Base-by-base conservation (phyloP, 2,113 vertebrate species). In the Abramis brama region DNA sequence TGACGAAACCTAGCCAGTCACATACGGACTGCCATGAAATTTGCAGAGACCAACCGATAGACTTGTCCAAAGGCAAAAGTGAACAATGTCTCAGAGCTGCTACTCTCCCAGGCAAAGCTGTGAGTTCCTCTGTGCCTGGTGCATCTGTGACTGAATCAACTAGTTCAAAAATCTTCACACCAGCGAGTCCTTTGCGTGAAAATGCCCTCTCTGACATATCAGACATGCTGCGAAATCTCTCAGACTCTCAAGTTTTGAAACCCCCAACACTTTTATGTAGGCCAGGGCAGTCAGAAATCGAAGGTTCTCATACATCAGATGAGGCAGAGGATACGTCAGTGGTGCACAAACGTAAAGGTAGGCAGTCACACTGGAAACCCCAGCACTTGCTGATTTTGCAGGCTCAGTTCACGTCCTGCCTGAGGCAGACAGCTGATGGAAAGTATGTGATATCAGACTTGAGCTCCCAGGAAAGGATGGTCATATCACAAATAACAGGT, bases 341-440 rank as follows among this genome's bases (percentile, higher is more conserved):
- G 21, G 96, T 97, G 57, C 97, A 99, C 93, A 99, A 98, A 92
- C 96, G 98, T 88, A 99, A 99, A 92, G 98, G 98, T 59, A 97
- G 98, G 59, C 98, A 99, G 95, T 99, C 98, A 85, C 98, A 98
- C 95, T 99, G 98, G 98, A 99, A 99, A 92, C 98, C 97, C n/a
- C 98, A 99, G 94, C 98, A 99, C 91, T 96, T 99, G 91, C 96
- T 99, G 57, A 97, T 99, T 83, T 94, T 99, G 87, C 98, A 99
- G 94, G 98, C 98, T 89, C 98, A 99, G 95, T 99, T 99, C 87
- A 97, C 98, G 6, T 97, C 98, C 50, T 98, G 97, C 92, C 95
- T 99, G 79, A 95, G 95, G 88, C 97, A 97, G 94, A 98, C 97
- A 4, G 95, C 97, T 0, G 98, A 99, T 76, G 98, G 97, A 1